These are phyloP conservation scores for Virgularia gustaviana DNA, from an alignment of 92 coral and sea anemone species.

Conservation along the genomic window DNA sequence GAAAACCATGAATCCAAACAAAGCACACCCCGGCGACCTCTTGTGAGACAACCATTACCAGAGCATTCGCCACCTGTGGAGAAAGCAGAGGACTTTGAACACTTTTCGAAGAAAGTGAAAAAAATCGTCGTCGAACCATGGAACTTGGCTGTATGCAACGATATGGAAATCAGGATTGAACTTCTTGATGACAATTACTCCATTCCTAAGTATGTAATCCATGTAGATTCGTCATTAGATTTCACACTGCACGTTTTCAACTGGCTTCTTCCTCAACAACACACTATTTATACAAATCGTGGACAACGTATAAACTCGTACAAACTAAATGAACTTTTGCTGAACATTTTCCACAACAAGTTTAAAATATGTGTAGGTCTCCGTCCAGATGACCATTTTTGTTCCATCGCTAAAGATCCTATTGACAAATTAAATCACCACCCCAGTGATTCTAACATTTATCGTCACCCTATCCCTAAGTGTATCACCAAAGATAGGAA, in stretches of 20 bases:
- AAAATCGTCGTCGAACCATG: background rate
- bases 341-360: background rate
- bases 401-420: constrained; percentile 12
- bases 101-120: background rate
- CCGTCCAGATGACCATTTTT: background rate
- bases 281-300: background rate
- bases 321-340: background rate
- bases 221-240: background rate
- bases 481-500: too few relatives aligned
- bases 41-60: background rate
- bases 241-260: background rate
- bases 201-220: constrained; percentile 5
- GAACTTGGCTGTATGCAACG: background rate
- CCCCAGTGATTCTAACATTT: too few relatives aligned
- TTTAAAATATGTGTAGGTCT: too few relatives aligned
- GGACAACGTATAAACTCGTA: background rate
- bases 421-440: too few relatives aligned
- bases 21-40: background rate
- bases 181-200: constrained; percentile 1
- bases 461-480: too few relatives aligned
- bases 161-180: too few relatives aligned
- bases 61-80: background rate
- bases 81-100: background rate
- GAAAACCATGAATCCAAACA: background rate
- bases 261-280: constrained; percentile 1